These are phyloP conservation scores for Megalonaias nervosa DNA, from an alignment of 1,140 invertebrate species.

Conservation along the genomic window DNA sequence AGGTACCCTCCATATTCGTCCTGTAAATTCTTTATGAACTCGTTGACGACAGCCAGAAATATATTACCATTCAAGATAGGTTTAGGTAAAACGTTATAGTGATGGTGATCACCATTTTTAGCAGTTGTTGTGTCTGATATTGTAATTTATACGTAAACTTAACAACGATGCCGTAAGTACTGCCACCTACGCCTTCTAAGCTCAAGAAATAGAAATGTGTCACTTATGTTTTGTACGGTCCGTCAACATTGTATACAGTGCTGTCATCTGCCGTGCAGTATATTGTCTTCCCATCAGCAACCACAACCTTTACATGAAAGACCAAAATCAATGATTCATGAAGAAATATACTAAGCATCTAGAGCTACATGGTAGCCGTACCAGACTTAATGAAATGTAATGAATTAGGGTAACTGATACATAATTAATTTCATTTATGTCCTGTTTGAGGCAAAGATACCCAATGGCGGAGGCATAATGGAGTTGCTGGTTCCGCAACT, in stretches of 20 bases:
- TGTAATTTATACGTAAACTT: slow-evolving; percentile 46
- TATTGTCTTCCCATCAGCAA: slow-evolving; percentile 38
- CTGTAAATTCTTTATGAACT: slow-evolving; percentile 10
- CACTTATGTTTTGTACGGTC: not conserved
- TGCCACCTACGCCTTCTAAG: slow-evolving; percentile 55
- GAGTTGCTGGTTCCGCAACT: too few species aligned
- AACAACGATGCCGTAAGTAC: slow-evolving; percentile 50
- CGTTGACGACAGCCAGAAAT: slow-evolving; percentile 1
- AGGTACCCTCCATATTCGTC: slow-evolving; percentile 31
- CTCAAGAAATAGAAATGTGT: slow-evolving; percentile 55
- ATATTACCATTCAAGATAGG: not conserved
- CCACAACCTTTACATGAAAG: slow-evolving; percentile 17
- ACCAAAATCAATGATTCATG: too few species aligned
- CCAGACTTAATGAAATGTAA: too few species aligned
- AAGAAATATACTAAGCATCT: too few species aligned
- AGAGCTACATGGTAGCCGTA: too few species aligned
- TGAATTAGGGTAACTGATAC: too few species aligned
- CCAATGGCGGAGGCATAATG: too few species aligned
- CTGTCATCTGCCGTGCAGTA: slow-evolving; percentile 14
- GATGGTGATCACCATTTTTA: not conserved
- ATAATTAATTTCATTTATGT: too few species aligned
- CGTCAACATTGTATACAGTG: slow-evolving; percentile 1
- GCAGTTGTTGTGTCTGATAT: not conserved
- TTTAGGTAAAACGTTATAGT: slow-evolving; percentile 5
- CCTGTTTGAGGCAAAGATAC: too few species aligned